Base-by-base conservation (phyloP, 2,797 vertebrate species). In the Oreochromis grahami region DNA sequence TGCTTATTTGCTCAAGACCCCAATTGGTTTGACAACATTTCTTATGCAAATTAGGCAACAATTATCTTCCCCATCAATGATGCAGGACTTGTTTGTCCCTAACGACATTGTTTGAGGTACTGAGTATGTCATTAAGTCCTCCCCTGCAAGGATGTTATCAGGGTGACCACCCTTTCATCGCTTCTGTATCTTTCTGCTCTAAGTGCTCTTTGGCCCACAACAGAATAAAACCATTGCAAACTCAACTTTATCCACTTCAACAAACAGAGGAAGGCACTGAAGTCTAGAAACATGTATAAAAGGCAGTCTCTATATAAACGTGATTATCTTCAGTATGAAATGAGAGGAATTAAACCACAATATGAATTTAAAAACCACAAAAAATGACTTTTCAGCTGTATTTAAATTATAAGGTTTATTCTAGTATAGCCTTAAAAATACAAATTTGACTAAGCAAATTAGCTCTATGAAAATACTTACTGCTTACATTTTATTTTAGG, bases 41-140 rank as follows among this genome's bases (percentile, higher is more conserved):
- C 93, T 91, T 86, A 94, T 95, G 93, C 94, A 95, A 93, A 95
- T 95, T 87, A 83, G 45, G 87, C 82, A 87, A 93, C 83, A 94
- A 94, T 96, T 93, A 95, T 94, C 95, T 94, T 76, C 52, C 90
- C 88, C 89, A 94, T 95, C 91, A 93, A 29, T 88, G 90, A 92
- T 88, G 86, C 89, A 84, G 89, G 80, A 85, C 80, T 89, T 94
- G 93, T 94, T 95, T 94, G 91, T 92, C 89, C 84, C 86, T 82
- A 90, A 92, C 74, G 85, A 94, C 94, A 93, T 87, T 94, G 94
- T 94, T 93, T 94, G 90, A 68, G 52, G 89, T 94, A 94, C 93
- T 79, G 89, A 95, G 87, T 86, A 79, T 90, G 91, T 93, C 92
- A 90, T 92, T 91, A 91, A 92, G 85, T 88, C 87, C 84, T 88